Percentiles rank a stretch among this genome's conserved stretches.
phyloP scores from a whole-genome alignment of 2,113 vertebrate species.

The Dryoscopus gambensis region DNA sequence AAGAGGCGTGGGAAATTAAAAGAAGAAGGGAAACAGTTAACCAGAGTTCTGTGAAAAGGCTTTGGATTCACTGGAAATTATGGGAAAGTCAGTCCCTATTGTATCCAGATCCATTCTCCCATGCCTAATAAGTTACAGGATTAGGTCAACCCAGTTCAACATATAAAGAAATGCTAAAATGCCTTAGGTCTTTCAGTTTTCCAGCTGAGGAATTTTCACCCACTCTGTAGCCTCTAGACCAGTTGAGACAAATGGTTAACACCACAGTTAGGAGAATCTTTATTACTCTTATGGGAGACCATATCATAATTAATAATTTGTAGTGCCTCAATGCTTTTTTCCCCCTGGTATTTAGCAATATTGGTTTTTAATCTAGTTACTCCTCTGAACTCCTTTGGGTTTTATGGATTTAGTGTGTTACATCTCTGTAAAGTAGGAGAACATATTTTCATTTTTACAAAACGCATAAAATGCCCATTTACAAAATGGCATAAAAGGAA shows the following conservation, averaged over 20 bases:
- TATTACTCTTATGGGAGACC: background rate
- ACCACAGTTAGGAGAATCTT: background rate
- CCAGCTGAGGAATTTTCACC: background rate
- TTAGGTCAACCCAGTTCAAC: background rate
- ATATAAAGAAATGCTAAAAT: background rate
- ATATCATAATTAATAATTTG: background rate
- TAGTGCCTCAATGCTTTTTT: background rate
- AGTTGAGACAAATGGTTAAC: background rate
- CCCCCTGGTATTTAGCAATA: background rate
- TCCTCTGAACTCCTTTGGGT: background rate
- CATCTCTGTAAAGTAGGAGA: background rate
- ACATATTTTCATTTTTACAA: background rate
- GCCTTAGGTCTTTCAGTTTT: background rate
- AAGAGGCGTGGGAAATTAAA: constrained; percentile 70
- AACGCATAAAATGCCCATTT: background rate
- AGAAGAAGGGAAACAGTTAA: constrained; percentile 66
- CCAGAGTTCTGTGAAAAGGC: constrained; percentile 61
- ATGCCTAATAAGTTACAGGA: constrained; percentile 14
- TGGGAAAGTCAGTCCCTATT: constrained; percentile 54
- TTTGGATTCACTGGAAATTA: constrained; percentile 64
- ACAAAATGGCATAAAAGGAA: background rate
- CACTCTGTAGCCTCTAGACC: background rate
- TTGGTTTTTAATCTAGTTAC: background rate
- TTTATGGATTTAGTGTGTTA: background rate
- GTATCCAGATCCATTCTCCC: constrained; percentile 56